These are phyloP conservation scores for Gymnosoma rotundatum DNA, from an alignment of 2,888 invertebrate genomes.

Conservation along the genomic window DNA sequence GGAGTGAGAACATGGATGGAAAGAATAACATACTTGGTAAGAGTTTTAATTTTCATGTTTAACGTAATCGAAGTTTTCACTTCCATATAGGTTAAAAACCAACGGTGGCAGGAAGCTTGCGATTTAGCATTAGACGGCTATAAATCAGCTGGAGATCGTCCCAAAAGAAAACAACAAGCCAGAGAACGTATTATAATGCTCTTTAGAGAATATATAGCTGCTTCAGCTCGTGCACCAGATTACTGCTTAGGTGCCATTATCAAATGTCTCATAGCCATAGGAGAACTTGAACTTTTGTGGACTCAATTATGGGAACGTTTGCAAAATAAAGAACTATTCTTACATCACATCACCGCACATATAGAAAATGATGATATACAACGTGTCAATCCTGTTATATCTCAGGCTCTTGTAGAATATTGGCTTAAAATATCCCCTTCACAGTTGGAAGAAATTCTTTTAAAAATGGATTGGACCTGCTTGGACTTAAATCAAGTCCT, in stretches of 20 bases:
- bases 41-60: constrained; percentile 17
- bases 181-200: constrained; percentile 82
- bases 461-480: constrained; percentile 88
- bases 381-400: constrained; percentile 86
- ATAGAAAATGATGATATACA: constrained; percentile 86
- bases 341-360: constrained; percentile 88
- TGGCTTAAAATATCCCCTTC: constrained; percentile 85
- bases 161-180: constrained; percentile 80
- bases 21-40: constrained; percentile 85
- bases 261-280: constrained; percentile 80
- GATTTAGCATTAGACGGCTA: constrained; percentile 84
- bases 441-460: constrained; percentile 87
- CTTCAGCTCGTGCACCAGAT: constrained; percentile 80
- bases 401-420: constrained; percentile 88
- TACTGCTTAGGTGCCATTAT: constrained; percentile 81
- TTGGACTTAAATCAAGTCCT: constrained; percentile 89
- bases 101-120: constrained; percentile 84
- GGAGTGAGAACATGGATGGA: constrained; percentile 87
- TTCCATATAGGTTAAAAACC: constrained; percentile 81
- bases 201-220: constrained; percentile 82
- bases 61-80: background rate
- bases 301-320: constrained; percentile 86
- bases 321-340: constrained; percentile 84
- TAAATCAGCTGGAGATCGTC: constrained; percentile 80
- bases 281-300: constrained; percentile 84